Conservation (phyloP, 2,888 invertebrate genomes). For the Micoletzkya japonica region DNA sequence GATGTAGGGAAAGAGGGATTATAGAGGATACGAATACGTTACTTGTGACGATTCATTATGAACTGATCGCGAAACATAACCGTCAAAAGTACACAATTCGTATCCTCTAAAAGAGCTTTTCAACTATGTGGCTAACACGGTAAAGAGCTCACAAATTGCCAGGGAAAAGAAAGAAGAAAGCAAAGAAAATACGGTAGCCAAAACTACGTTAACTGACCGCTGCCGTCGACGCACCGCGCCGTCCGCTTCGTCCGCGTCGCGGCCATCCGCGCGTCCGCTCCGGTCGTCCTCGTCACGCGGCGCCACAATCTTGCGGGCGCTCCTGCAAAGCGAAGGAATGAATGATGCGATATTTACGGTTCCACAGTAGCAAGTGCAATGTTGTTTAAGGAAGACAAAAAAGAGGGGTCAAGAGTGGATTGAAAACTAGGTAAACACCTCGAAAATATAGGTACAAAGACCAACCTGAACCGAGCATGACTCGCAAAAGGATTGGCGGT, state of each 20-base stretch:
- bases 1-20: background rate
- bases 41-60: no score
- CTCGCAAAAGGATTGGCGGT: slow-evolving; percentile 15
- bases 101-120: no score
- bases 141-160: no score
- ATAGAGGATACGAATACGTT: no score
- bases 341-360: background rate
- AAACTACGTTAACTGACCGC: no score
- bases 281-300: slow-evolving; percentile 15
- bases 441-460: background rate
- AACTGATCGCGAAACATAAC: no score
- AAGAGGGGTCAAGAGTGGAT: background rate
- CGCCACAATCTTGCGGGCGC: slow-evolving; percentile 36
- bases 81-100: no score
- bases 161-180: no score
- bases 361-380: background rate
- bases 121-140: no score
- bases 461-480: slow-evolving; percentile 23
- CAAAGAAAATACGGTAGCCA: no score
- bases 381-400: background rate
- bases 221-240: no score
- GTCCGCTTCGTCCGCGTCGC: slow-evolving; percentile 30
- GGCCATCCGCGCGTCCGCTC: slow-evolving; percentile 31
- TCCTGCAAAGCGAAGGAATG: slow-evolving; percentile 20
- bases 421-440: no score